Evolutionary conservation across 2,113 vertebrate species (phyloP).

Genomic region (Probosciger aterrimus): DNA sequence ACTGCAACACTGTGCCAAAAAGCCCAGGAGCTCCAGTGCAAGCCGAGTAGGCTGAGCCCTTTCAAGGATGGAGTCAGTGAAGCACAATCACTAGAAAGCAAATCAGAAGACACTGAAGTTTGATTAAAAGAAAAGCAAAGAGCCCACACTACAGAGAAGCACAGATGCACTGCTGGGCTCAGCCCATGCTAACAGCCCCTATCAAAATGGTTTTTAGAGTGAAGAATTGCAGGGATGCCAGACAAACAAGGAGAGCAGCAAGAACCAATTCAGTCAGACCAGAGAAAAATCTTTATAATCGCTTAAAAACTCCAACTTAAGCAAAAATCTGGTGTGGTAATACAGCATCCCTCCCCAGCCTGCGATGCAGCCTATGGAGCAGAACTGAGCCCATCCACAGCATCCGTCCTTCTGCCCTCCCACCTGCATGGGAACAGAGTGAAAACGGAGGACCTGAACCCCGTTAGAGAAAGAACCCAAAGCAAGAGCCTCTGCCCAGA

Average conservation of each 20-base stretch:
- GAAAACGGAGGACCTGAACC: neutral
- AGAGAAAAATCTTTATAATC: neutral
- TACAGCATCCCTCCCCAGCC: neutral
- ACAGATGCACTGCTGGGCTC: neutral
- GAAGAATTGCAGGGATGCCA: neutral
- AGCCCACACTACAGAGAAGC: neutral
- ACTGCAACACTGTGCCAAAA: neutral
- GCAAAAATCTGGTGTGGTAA: neutral
- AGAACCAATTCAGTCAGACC: neutral
- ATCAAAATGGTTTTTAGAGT: neutral
- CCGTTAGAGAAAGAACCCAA: neutral
- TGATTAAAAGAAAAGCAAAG: neutral
- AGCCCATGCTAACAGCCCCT: neutral
- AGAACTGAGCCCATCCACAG: neutral
- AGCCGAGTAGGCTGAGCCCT: neutral
- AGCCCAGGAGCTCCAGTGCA: neutral
- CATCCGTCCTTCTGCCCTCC: neutral
- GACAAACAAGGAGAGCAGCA: neutral
- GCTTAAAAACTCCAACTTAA: neutral
- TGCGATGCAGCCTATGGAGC: neutral
- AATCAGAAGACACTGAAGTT: neutral
- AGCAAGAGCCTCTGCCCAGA: neutral
- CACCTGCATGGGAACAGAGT: neutral
- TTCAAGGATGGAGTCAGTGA: neutral
- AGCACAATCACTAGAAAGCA: neutral